Evolutionary conservation across 2,113 vertebrate genomes (phyloP).

Genomic region (Aptenodytes forsteri): DNA sequence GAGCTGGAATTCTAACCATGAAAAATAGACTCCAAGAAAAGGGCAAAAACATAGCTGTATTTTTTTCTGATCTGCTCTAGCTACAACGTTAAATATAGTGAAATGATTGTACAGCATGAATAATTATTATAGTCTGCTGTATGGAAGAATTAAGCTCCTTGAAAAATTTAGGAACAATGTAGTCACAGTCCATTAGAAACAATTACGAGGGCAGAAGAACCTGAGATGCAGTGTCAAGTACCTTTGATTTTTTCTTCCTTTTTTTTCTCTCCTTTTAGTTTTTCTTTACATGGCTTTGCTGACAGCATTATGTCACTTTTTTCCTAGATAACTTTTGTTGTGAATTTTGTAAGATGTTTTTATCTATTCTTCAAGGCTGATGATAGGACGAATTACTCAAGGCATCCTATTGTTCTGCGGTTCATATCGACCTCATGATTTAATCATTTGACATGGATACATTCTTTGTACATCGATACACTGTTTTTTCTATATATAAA

Average conservation of each 20-base stretch:
- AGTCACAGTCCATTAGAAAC: neutral
- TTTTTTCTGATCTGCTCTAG: neutral
- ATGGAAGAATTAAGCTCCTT: neutral
- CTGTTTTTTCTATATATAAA: neutral
- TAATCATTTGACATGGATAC: slow-evolving; percentile 7
- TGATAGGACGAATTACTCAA: neutral
- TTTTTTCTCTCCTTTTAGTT: neutral
- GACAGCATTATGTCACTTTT: neutral
- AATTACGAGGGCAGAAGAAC: neutral
- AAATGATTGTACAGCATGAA: neutral
- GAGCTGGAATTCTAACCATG: neutral
- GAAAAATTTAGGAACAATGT: neutral
- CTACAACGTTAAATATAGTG: neutral
- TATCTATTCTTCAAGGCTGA: neutral
- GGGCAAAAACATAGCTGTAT: neutral
- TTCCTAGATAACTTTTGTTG: neutral
- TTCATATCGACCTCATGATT: neutral
- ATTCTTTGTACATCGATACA: neutral
- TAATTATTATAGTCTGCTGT: neutral
- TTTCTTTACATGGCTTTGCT: neutral
- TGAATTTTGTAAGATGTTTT: slow-evolving; percentile 9
- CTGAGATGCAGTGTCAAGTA: neutral
- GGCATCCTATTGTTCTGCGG: neutral
- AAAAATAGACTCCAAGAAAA: neutral
- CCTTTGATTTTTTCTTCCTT: neutral